Conservation (phyloP, 2,888 invertebrate genomes). For the Eurytoma californica region DNA sequence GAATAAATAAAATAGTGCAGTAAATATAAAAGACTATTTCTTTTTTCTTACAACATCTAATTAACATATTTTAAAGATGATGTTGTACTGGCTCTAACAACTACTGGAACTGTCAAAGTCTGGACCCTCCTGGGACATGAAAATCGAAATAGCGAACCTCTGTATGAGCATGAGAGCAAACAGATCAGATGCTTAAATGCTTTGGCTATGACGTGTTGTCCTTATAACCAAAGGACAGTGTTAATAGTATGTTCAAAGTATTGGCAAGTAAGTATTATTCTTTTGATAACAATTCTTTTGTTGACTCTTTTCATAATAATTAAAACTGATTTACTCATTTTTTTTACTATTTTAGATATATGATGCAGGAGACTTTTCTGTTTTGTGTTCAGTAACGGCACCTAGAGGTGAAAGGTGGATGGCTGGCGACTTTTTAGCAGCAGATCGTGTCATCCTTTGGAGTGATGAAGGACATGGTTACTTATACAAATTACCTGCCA, state of each 20-base stretch:
- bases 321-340: conserved; percentile 54
- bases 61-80: conserved; percentile 84
- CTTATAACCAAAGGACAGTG: conserved; percentile 96
- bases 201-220: conserved; percentile 93
- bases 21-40: conserved; percentile 9
- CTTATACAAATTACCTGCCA: conserved; percentile 95
- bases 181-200: conserved; percentile 96
- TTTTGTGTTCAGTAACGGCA: conserved; percentile 93
- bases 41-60: conserved; percentile 47
- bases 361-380: conserved; percentile 95
- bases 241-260: conserved; percentile 97
- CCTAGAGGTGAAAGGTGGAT: conserved; percentile 94
- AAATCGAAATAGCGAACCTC: conserved; percentile 89
- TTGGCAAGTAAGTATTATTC: conserved; percentile 85
- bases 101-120: conserved; percentile 97
- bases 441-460: conserved; percentile 95
- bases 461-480: conserved; percentile 97
- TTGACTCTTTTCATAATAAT: background rate
- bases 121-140: conserved; percentile 96
- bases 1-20: background rate
- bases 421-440: conserved; percentile 94
- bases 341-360: conserved; percentile 78
- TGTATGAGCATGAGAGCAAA: conserved; percentile 98
- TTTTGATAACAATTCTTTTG: background rate
- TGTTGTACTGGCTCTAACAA: conserved; percentile 95